phyloP scores from a whole-genome alignment of 2,888 invertebrate genomes.

The Linyphia triangularis region DNA sequence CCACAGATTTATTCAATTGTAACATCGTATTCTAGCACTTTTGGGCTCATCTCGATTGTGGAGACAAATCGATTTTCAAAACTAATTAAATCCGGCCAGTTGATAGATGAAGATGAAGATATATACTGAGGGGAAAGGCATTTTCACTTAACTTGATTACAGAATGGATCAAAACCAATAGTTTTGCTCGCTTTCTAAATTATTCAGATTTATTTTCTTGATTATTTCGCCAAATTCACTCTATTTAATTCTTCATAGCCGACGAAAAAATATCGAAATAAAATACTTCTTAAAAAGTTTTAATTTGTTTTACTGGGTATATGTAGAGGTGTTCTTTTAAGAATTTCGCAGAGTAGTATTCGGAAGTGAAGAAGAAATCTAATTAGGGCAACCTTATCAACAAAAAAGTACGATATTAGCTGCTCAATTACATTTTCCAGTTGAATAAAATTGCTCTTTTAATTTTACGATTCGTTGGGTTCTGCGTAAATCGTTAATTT shows the following conservation, averaged over 20 bases:
- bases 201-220: slow-evolving; percentile 53
- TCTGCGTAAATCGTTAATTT: slow-evolving; percentile 3
- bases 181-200: slow-evolving; percentile 14
- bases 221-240: slow-evolving; percentile 40
- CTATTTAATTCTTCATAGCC: slow-evolving; percentile 12
- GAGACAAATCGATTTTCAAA: slow-evolving; percentile 21
- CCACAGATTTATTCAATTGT: background rate
- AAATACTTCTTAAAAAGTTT: background rate
- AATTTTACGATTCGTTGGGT: background rate
- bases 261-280: background rate
- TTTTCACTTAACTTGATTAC: slow-evolving; percentile 51
- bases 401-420: background rate
- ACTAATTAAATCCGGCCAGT: slow-evolving; percentile 25
- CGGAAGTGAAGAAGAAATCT: background rate
- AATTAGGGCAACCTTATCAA: background rate
- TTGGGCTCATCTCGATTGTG: background rate
- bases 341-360: background rate
- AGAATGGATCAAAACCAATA: slow-evolving; percentile 30
- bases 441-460: background rate
- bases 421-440: slow-evolving; percentile 3
- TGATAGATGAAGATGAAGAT: slow-evolving; percentile 43
- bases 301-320: background rate
- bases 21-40: background rate
- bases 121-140: slow-evolving; percentile 9
- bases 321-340: background rate